Conservation (phyloP, 2,888 invertebrate genomes). For the Cheilosia urbana region DNA sequence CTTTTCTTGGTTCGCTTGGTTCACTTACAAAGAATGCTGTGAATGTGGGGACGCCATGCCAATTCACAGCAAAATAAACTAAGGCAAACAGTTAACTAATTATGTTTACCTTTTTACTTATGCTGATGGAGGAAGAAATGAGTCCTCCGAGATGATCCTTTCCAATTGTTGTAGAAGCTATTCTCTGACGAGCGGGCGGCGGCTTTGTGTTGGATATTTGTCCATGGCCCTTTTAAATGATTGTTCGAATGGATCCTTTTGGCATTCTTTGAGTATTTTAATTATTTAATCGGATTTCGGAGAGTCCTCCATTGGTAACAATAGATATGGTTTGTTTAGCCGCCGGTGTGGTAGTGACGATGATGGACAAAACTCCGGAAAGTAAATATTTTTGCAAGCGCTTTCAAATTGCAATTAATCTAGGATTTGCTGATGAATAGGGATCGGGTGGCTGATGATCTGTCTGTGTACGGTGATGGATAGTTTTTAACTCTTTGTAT, state of each 20-base stretch:
- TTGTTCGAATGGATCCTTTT: constrained; percentile 54
- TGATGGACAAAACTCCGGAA: not conserved
- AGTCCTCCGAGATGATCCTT: constrained; percentile 54
- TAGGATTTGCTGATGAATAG: constrained; percentile 36
- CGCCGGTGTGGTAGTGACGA: constrained; percentile 9
- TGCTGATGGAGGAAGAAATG: constrained; percentile 48
- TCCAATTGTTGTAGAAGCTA: constrained; percentile 9
- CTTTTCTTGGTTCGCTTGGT: not conserved
- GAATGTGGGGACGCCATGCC: constrained; percentile 40
- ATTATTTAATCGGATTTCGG: constrained; percentile 70
- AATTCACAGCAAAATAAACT: constrained; percentile 57
- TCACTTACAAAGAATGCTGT: constrained; percentile 22
- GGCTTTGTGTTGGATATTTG: constrained; percentile 14
- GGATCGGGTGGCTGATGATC: constrained; percentile 25
- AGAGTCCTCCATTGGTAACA: constrained; percentile 34
- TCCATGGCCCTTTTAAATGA: constrained; percentile 28
- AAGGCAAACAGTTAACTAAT: constrained; percentile 72
- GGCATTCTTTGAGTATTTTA: constrained; percentile 51
- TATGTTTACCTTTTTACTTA: constrained; percentile 73
- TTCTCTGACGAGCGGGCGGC: too few relatives aligned
- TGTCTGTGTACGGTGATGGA: constrained; percentile 46
- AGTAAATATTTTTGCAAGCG: constrained; percentile 69
- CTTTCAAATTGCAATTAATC: constrained; percentile 68
- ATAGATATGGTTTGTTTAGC: constrained; percentile 35
- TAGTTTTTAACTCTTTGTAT: constrained; percentile 55